Base-by-base conservation (phyloP, 2,797 vertebrate species). In the Mus spretus region DNA sequence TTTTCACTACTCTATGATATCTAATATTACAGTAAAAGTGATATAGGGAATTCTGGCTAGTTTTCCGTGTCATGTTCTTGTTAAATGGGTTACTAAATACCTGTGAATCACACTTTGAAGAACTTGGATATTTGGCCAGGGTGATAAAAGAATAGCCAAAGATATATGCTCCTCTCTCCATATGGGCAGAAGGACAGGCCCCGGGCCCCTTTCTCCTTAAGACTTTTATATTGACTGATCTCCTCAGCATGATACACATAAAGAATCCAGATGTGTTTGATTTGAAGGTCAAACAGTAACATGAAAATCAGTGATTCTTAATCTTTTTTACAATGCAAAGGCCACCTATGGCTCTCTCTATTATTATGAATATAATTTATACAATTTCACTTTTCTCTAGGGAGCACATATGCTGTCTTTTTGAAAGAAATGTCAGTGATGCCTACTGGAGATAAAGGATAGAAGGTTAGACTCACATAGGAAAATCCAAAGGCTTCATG, bases 231-330 rank as follows among this genome's bases (percentile, higher is more conserved):
- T 3, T 81, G 47, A 65, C 37, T 50, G 53, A 63, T 86, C 19
- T 37, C 67, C 44, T 63, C 47, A 89, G 26, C 59, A 81, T 77
- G n/a, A 70, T 11, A 19, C 31, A 91, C 9, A 78, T 47, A 86
- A 47, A 81, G 11, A 40, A 26, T 44, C 19, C n/a, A 37, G 72
- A 74, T 20, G 84, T 34, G 9, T 67, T 90, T 79, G 86, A 95
- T 86, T 92, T 88, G 67, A 89, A 94, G 89, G 83, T 92, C 86
- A 92, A 94, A 95, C 13, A 82, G 61, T 50, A 81, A 83, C 19
- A 47, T 47, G 88, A 92, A 91, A 24, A 86, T 13, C 14, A 20
- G 22, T 90, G 82, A 26, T 83, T 94, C 61, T 88, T 91, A 92
- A 72, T 92, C 28, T 26, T 24, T 83, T 93, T 94, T 50, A 78